phyloP scores from a whole-genome alignment of 2,888 invertebrate species.

The Elmis aenea region DNA sequence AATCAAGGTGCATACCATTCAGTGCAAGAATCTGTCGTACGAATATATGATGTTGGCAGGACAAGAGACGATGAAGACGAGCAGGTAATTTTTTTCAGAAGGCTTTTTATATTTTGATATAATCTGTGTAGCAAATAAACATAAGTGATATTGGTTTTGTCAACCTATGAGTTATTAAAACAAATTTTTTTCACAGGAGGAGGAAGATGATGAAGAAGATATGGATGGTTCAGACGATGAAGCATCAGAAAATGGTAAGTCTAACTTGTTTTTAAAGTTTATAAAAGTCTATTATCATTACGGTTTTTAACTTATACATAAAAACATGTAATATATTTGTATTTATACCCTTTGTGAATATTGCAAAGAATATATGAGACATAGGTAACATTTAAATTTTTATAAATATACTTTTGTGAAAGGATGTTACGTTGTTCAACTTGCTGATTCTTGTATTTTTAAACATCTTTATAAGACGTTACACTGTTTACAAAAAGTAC shows the following conservation, averaged over 20 bases:
- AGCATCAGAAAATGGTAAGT: constrained; percentile 48
- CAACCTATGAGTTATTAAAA: constrained; percentile 6
- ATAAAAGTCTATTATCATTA: too few relatives aligned
- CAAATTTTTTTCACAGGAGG: constrained; percentile 49
- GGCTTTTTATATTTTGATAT: constrained; percentile 26
- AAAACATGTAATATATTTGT: too few relatives aligned
- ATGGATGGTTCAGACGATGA: constrained; percentile 58
- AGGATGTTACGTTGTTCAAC: too few relatives aligned
- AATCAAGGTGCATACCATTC: constrained; percentile 79
- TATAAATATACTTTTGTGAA: too few relatives aligned
- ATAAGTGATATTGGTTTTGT: constrained; percentile 2
- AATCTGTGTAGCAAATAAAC: background rate
- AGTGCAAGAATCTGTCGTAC: constrained; percentile 83
- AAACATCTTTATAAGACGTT: too few relatives aligned
- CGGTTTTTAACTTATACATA: too few relatives aligned
- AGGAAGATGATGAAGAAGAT: constrained; percentile 61
- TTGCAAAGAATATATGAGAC: too few relatives aligned
- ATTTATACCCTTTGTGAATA: too few relatives aligned
- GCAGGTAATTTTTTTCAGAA: constrained; percentile 50
- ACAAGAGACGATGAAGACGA: constrained; percentile 85
- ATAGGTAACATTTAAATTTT: too few relatives aligned
- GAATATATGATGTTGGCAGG: constrained; percentile 89
- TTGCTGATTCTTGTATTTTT: too few relatives aligned
- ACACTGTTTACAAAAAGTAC: too few relatives aligned
- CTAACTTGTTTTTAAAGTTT: too few relatives aligned